Percentiles rank a stretch among this genome's conserved stretches.
Evolutionary conservation across 2,113 vertebrate genomes (phyloP).

Genomic region (Nibea albiflora): DNA sequence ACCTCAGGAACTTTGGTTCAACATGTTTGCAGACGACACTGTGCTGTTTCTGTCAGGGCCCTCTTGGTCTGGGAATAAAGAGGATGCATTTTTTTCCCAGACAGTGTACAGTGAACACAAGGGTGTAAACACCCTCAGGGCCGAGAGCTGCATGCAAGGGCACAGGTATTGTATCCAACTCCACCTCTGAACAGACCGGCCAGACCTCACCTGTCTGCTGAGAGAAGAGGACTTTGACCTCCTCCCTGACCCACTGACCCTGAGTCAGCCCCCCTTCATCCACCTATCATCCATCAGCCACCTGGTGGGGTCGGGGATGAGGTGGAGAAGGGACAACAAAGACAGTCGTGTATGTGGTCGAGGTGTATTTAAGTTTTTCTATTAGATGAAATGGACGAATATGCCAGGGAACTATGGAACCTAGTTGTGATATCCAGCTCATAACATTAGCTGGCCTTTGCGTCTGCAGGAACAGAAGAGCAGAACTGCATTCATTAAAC

Average conservation of each 20-base stretch:
- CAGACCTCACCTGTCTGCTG: not conserved
- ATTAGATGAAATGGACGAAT: no score
- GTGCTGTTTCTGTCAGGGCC: no score
- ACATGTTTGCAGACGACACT: no score
- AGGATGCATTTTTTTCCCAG: not conserved
- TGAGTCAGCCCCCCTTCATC: not conserved
- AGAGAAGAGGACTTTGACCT: not conserved
- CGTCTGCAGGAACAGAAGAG: not conserved
- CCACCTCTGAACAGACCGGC: not conserved
- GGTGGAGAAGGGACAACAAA: not conserved
- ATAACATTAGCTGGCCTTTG: not conserved
- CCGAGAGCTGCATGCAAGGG: not conserved
- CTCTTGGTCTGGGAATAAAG: not conserved
- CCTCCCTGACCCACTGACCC: constrained; percentile 1
- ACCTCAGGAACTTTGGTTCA: no score
- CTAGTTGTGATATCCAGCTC: not conserved
- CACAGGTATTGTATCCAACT: no score
- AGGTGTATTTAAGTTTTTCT: not conserved
- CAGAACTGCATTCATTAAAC: constrained; percentile 12
- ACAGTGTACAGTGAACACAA: not conserved
- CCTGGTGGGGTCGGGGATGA: not conserved
- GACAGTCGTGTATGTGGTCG: not conserved
- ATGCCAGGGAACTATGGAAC: not conserved
- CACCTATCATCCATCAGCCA: constrained; percentile 7
- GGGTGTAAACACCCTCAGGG: not conserved